A percentile compares a stretch with the other conserved stretches of the same genome.
Conservation (phyloP, 2,113 vertebrate species). For the Psammodynastes pulverulentus region DNA sequence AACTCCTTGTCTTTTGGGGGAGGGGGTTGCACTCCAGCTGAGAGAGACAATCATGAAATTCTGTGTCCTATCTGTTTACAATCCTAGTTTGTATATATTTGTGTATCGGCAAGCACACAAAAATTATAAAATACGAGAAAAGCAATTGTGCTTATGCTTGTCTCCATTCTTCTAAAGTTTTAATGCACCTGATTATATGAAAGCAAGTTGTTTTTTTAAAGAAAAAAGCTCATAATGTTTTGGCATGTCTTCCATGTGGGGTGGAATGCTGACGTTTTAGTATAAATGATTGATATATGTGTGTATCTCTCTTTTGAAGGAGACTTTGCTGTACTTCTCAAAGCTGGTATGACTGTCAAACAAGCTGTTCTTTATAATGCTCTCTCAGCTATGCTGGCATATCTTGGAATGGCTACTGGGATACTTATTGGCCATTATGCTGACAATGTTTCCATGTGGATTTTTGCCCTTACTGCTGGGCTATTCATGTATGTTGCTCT, state of each 20-base stretch:
- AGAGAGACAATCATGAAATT: background rate
- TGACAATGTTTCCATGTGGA: constrained; percentile 93
- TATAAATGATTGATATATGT: background rate
- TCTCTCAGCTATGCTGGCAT: constrained; percentile 92
- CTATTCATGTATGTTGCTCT: constrained; percentile 97
- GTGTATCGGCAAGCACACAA: background rate
- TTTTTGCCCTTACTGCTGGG: constrained; percentile 95
- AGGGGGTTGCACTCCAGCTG: background rate
- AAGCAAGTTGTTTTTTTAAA: background rate
- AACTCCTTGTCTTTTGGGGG: background rate
- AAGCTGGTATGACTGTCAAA: constrained; percentile 94
- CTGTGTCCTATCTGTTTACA: background rate
- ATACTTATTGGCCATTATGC: constrained; percentile 95
- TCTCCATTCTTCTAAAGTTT: background rate
- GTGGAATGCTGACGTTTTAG: background rate
- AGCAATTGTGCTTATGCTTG: background rate
- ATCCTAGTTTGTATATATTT: background rate
- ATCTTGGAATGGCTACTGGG: constrained; percentile 88
- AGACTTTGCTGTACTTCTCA: constrained; percentile 93
- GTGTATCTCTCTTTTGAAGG: constrained; percentile 67
- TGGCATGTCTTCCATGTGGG: too few relatives aligned
- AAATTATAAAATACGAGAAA: background rate
- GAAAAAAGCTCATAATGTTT: background rate
- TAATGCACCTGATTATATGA: background rate
- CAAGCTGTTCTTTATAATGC: constrained; percentile 93